phyloP scores from a whole-genome alignment of 2,113 vertebrate species.

The Okapia johnstoni region DNA sequence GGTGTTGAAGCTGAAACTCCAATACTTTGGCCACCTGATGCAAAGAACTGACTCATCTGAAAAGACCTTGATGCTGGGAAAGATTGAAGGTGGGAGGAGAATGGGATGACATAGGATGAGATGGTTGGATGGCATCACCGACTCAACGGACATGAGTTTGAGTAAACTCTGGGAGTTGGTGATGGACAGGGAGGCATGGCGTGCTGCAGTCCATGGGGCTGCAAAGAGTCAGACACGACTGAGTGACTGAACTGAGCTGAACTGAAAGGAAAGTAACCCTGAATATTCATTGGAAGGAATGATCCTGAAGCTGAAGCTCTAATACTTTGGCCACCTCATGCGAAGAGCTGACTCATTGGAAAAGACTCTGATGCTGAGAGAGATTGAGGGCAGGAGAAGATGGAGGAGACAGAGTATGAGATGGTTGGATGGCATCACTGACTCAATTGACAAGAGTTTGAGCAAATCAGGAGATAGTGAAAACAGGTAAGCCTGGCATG shows the following conservation, averaged over 20 bases:
- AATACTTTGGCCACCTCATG: background rate
- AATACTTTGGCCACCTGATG: background rate
- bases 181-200: background rate
- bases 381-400: background rate
- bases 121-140: background rate
- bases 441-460: background rate
- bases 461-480: background rate
- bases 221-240: background rate
- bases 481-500: background rate
- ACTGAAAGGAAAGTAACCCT: background rate
- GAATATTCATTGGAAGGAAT: background rate
- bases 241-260: background rate
- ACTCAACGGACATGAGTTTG: background rate
- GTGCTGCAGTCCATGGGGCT: background rate
- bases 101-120: background rate
- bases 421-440: background rate
- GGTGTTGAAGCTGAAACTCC: background rate
- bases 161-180: background rate
- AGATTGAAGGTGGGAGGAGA: background rate
- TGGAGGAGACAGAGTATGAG: background rate
- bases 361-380: background rate
- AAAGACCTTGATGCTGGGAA: background rate
- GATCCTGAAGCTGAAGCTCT: background rate
- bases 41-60: background rate
- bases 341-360: background rate